Evolutionary conservation across 2,113 vertebrate genomes (phyloP), one percentile per base, ranked within the genome.

Genomic region (Crypturellus undulatus): DNA sequence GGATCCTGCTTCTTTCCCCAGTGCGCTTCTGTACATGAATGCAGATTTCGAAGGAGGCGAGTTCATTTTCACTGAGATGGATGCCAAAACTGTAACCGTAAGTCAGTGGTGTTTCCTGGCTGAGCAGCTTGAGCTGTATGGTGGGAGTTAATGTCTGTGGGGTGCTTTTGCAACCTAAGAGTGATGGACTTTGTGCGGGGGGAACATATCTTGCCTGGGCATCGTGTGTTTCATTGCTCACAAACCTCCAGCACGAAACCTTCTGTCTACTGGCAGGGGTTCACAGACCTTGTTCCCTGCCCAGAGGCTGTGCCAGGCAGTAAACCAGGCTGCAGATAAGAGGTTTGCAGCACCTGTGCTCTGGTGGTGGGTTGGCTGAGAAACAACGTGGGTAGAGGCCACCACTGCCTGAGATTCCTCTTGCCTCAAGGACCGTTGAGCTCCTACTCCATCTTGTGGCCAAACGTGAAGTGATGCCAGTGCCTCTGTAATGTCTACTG

Each of bases 41-140:
- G 99, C 98, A 3, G 98, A 99, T 96, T 99, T 99, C 38, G 99
- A 99, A 95, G 99, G 99, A 4, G 99, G 99, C 3, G 99, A 99
- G 84, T 99, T 99, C 95, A 99, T 99, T 94, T 99, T 99, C 96
- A 99, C 99, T 0, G 98, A 99, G 97, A 99, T 99, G 98, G 99
- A 99, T 76, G 99, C 99, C 93, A 99, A 99, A 97, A 99, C 99
- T 0, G 97, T 99, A 42, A 99, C 99, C 12, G 99, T 99, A 92
- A 98, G 98, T 97, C 5, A 7, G 5, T 45, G 2, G 60, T 5
- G 71, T 40, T 52, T 42, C 6, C 45, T 34, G 47, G 68, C 15
- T 15, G 25, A 70, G 45, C n/a, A 8, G 72, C 47, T 62, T 59
- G 79, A 47, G 45, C 16, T 43, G 40, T n/a, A 32, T 3, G 4